phyloP scores from a whole-genome alignment of 1,140 invertebrate species.

The Ceratina calcarata region DNA sequence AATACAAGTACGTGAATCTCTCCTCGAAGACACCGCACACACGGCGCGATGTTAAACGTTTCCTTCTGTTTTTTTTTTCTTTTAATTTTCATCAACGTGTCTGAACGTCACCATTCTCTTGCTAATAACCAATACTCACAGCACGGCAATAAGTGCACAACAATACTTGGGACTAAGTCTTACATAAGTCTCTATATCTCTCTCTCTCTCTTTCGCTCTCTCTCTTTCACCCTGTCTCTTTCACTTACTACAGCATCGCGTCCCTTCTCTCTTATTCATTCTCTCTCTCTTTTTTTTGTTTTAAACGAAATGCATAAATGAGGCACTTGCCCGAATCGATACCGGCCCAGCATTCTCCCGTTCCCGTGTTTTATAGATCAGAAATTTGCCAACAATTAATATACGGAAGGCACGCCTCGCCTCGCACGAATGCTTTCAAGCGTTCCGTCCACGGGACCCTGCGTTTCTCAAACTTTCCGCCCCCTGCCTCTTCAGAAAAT shows the following conservation, averaged over 20 bases:
- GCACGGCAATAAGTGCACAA: slow-evolving; percentile 67
- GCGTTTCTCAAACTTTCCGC: slow-evolving; percentile 67
- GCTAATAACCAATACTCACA: slow-evolving; percentile 64
- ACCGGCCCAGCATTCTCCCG: slow-evolving; percentile 47
- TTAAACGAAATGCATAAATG: slow-evolving; percentile 65
- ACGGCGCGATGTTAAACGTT: slow-evolving; percentile 13
- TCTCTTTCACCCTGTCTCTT: slow-evolving; percentile 48
- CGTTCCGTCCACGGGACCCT: slow-evolving; percentile 61
- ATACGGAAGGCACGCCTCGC: slow-evolving; percentile 80
- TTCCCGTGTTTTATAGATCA: slow-evolving; percentile 69
- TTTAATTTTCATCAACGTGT: slow-evolving; percentile 33
- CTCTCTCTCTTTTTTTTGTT: slow-evolving; percentile 26
- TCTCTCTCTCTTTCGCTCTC: slow-evolving; percentile 24
- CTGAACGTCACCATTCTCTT: slow-evolving; percentile 27
- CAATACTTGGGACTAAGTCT: slow-evolving; percentile 64
- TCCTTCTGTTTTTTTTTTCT: slow-evolving; percentile 7
- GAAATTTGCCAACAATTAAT: slow-evolving; percentile 79
- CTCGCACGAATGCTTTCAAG: slow-evolving; percentile 72
- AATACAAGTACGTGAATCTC: slow-evolving; percentile 14
- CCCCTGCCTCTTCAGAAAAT: slow-evolving; percentile 43
- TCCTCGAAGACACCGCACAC: slow-evolving; percentile 53
- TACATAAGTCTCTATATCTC: slow-evolving; percentile 68
- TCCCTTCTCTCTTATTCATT: background rate
- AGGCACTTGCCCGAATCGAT: slow-evolving; percentile 65
- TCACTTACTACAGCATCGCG: slow-evolving; percentile 44